Base-by-base conservation (phyloP, 2,797 vertebrate genomes). In the Anisognathus igniventris region DNA sequence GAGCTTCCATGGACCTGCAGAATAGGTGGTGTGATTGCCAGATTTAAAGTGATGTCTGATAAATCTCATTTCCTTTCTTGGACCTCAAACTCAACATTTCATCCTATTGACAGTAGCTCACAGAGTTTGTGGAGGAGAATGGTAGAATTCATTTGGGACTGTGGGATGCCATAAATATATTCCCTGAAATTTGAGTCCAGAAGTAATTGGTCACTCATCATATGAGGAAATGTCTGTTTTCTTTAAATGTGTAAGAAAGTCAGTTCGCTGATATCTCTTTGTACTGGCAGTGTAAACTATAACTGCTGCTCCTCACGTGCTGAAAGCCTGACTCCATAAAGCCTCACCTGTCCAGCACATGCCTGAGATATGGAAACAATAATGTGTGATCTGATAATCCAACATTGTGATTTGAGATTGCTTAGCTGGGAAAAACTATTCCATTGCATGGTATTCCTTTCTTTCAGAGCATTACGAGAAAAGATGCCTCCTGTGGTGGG, bases 401-500 rank as follows among this genome's bases (percentile, higher is more conserved):
- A 76, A 4, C 33, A 10, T 3, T n/a, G 40, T 3, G 6, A 35
- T 44, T 40, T n/a, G 56, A 81, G 39, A 33, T 81, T 53, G 6
- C 22, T 37, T 42, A 44, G 28, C 50, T 61, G 70, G 50, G 10
- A 14, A 47, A 65, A 31, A 30, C 6, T 9, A 30, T 23, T 14
- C 4, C 19, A 4, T 16, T 31, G 5, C 3, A 2, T 19, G 20
- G 3, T 39, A 6, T 67, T 81, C 86, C 40, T 90, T 77, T 21
- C 67, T 77, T 80, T 67, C 95, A 99, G 99, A 98, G 97, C 97
- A 71, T 97, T 98, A 72, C 98, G 99, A 84, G 97, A 98, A 91
- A 98, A 91, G 74, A 96, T 99, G 79, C 99, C 98, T 64, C 97
- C 98, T 42, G 96, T 98, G 60, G 95, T 99, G 73, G 98, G 99